Evolutionary conservation across 2,113 vertebrate species (phyloP), one percentile per base, ranked within the genome.

Genomic region (Chionodraco myersi): DNA sequence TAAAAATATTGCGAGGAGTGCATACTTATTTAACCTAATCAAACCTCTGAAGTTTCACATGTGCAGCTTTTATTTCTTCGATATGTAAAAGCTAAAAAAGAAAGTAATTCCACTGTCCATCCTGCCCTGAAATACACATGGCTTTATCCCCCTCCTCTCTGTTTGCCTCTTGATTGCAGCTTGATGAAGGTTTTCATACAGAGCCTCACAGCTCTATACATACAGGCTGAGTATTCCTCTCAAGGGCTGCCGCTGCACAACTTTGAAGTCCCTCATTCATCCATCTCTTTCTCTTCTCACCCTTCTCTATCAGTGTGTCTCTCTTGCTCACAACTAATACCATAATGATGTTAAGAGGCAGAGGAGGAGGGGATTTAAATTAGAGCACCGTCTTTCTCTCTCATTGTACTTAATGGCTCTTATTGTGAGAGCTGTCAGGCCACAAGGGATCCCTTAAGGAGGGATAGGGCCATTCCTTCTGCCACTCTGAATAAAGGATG

Each of bases 261-360:
- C 91, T 94, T 94, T 94, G 91, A 94, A 94, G 92, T 71, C 53
- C 66, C 61, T 79, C 90, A 92, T 94, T 94, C 88, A 91, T 91
- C 79, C 80, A 74, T 63, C 75, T 88, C 85, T 83, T 69, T 84
- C 70, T 86, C 70, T 34, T 47, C 53, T 66, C 41, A 51, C 59
- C 52, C 62, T 71, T 57, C 76, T 78, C 60, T n/a, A 65, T 57
- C 54, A 49, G 34, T 67, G 52, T 70, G 58, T 69, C 62, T 69
- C 36, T 80, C 79, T 56, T 51, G 71, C 67, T 82, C 79, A 74
- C 41, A 15, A 60, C 79, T 79, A 84, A 86, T 51, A 69, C 86
- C 86, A 85, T 90, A 90, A 94, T 87, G 86, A 92, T 79, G 77
- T 81, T 79, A 73, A 86, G 86, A 88, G 52, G 81, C 58, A 72